Evolutionary conservation across 2,113 vertebrate genomes (phyloP).

Genomic region (Albula glossodonta): DNA sequence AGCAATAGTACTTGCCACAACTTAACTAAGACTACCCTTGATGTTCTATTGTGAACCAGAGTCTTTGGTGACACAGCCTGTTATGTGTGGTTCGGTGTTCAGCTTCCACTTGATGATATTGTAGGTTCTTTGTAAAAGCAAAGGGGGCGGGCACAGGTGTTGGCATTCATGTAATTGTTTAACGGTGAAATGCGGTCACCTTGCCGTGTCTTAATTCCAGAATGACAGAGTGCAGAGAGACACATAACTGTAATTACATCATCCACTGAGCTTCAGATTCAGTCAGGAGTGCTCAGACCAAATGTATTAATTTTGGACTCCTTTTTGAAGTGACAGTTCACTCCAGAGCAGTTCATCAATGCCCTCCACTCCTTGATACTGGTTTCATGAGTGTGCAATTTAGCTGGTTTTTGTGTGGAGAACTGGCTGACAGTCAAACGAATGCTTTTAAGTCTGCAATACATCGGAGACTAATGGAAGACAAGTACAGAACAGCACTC

Average conservation of each 20-base stretch:
- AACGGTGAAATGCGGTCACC: background rate
- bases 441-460: too few relatives aligned
- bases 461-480: too few relatives aligned
- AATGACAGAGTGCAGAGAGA: background rate
- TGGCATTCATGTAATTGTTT: background rate
- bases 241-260: background rate
- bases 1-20: background rate
- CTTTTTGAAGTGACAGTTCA: background rate
- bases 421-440: too few relatives aligned
- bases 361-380: background rate
- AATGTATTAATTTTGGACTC: background rate
- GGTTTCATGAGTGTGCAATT: too few relatives aligned
- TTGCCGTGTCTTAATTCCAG: background rate
- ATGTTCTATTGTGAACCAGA: too few relatives aligned
- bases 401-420: too few relatives aligned
- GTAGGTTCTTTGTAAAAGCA: background rate
- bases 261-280: background rate
- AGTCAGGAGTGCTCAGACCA: background rate
- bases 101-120: background rate
- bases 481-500: too few relatives aligned
- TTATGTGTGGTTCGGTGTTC: background rate
- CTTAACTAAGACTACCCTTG: too few relatives aligned
- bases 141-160: background rate
- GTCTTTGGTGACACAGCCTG: background rate
- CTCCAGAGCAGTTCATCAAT: background rate